Base-by-base conservation (phyloP, 2,888 invertebrate species). In the Dioctria rufipes region DNA sequence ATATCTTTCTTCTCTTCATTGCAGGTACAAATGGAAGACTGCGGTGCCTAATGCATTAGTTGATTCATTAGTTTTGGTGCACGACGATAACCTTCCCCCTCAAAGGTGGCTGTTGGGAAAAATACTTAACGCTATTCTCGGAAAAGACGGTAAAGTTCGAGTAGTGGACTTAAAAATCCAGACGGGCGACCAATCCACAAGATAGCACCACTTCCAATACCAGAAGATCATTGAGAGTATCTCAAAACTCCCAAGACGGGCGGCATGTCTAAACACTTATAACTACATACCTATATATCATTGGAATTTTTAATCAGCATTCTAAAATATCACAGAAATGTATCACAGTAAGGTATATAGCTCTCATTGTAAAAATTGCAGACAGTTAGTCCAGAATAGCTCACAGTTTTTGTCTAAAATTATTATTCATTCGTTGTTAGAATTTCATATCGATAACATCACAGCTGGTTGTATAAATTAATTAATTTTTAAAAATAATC, bases 41-140 rank as follows among this genome's bases (percentile, higher is more conserved):
- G 37, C 25, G 3, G 40, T 11, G 0, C 63, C 63, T 13, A 13
- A 75, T 13, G 11, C 51, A 9, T 2, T 9, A 8, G 25, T 9
- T 25, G 61, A 25, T 8, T 8, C 60, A 5, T 6, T 75, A 3
- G 75, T 75, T 40, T 13, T 75, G 42, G n/a, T 75, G 1, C 43
- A 40, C 11, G 54, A 73, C n/a, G 54, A 73, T 5, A 40, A 54
- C 54, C 58, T 73, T 11, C 71, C 69, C 3, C 51, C 71, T 37
- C 39, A 73, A 11, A 71, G 25, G 5, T 71, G 71, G 71, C 9
- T 51, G 51, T 5, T 71, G 71, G 71, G 71, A 4, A 49, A 39
- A 71, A 42, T 71, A 2, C 3, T 71, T 25, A 13, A 4, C 37
- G 4, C 37, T 5, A 39, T 51, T 25, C 49, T 37, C 6, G 71